Base-by-base conservation (phyloP, 2,888 invertebrate genomes). In the Digitonthophagus gazella region DNA sequence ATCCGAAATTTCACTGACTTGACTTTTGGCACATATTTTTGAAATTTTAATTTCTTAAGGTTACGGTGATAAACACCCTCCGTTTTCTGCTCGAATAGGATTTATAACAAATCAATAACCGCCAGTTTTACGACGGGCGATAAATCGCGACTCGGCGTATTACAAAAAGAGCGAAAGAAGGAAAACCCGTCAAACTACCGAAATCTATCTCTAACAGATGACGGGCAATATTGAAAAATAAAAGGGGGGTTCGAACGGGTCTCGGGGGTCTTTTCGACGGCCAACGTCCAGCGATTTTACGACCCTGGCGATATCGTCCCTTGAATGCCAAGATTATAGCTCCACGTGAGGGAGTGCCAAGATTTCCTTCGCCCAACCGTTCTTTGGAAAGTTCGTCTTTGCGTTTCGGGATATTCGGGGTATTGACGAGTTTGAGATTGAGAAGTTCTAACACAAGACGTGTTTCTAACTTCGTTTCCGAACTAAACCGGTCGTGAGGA, bases 391-490 rank as follows among this genome's bases (percentile, higher is more conserved):
- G n/a, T n/a, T n/a, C n/a, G n/a, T 44, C 28, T 8, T 44, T 11
- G 28, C 8, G 28, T 44, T 44, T 44, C 28, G 28, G 28, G 28
- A 44, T 44, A 44, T n/a, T n/a, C n/a, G n/a, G n/a, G n/a, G n/a
- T 44, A 44, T 44, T 44, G 28, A 44, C 28, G 28, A 5, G 61
- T 18, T 18, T n/a, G 61, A 18, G n/a, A 61, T 18, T 16, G 15
- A 57, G 18, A 18, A 61, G 18, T 19, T 18, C 18, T n/a, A 19
- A 18, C 61, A 16, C 61, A 61, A 61, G 18, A 44, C 8, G 11
- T 8, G 28, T 44, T 6, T 61, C 18, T 61, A 61, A 61, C 61
- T 61, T 18, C 18, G 61, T 61, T 61, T 61, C 61, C 61, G 58
- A 58, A 14, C 58, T 15, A 58, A 58, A 15, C 18, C 15, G 58